Conservation (phyloP, 2,888 invertebrate genomes). For the Lepidochitona cinerea region DNA sequence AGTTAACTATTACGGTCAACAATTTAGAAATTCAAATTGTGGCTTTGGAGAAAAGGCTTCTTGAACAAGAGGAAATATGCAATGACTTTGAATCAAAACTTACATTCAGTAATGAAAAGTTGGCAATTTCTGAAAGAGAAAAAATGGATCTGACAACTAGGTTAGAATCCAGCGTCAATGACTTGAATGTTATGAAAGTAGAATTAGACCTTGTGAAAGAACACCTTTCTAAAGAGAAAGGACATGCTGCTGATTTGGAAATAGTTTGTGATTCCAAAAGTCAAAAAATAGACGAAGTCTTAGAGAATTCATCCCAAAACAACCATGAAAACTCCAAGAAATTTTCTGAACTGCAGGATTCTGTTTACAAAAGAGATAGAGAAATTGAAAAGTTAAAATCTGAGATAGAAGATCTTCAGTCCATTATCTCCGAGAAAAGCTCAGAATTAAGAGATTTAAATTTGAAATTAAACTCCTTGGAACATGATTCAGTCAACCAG, state of each 20-base stretch:
- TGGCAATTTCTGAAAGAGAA: too few species aligned
- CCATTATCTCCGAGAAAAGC: background rate
- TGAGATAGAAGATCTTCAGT: background rate
- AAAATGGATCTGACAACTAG: too few species aligned
- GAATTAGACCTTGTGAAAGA: background rate
- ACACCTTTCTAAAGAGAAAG: background rate
- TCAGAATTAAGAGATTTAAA: background rate
- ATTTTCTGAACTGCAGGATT: constrained; percentile 3
- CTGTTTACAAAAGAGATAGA: constrained; percentile 6
- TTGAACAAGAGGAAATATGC: too few species aligned
- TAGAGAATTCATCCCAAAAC: constrained; percentile 9
- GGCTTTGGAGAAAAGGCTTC: too few species aligned
- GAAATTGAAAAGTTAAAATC: constrained; percentile 7
- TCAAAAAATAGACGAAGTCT: constrained; percentile 20
- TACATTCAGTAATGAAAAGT: too few species aligned
- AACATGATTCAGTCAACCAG: too few species aligned
- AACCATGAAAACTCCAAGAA: background rate
- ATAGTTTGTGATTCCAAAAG: constrained; percentile 31
- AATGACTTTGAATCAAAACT: too few species aligned
- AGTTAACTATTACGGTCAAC: too few species aligned
- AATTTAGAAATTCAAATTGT: too few species aligned
- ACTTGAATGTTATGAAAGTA: background rate
- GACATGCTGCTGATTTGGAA: background rate
- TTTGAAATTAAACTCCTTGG: too few species aligned
- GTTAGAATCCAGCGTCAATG: background rate